Evolutionary conservation across 2,113 vertebrate genomes (phyloP).

Genomic region (Epinephelus moara): DNA sequence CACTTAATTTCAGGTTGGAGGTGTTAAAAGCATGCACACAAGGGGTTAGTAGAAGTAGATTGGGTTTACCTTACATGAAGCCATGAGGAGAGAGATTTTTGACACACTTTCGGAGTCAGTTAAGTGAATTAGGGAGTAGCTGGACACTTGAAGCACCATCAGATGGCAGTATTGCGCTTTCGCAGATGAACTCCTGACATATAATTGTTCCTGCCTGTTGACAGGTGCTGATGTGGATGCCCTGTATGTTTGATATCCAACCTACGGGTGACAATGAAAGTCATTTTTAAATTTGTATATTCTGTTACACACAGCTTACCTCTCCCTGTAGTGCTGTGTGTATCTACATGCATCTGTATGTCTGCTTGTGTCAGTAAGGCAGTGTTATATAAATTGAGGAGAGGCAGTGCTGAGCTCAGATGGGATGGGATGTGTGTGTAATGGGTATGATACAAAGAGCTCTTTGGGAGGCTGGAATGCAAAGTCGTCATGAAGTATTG

Average conservation of each 20-base stretch:
- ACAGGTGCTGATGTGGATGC: slow-evolving; percentile 29
- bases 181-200: neutral
- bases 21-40: no score
- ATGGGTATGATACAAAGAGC: slow-evolving; percentile 68
- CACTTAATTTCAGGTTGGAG: no score
- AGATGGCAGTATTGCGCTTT: slow-evolving; percentile 78
- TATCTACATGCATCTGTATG: slow-evolving; percentile 2
- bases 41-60: no score
- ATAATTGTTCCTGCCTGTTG: slow-evolving; percentile 4
- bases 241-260: slow-evolving; percentile 26
- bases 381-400: slow-evolving; percentile 67
- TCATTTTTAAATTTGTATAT: neutral
- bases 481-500: slow-evolving; percentile 68
- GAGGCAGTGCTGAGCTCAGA: slow-evolving; percentile 38
- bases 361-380: slow-evolving; percentile 67
- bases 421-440: slow-evolving; percentile 36
- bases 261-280: slow-evolving; percentile 8
- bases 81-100: neutral
- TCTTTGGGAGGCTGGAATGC: slow-evolving; percentile 79
- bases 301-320: slow-evolving; percentile 2
- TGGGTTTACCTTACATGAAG: no score
- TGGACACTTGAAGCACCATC: slow-evolving; percentile 34
- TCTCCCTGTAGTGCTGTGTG: slow-evolving; percentile 8
- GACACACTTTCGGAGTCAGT: slow-evolving; percentile 53
- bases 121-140: slow-evolving; percentile 17